phyloP scores from a whole-genome alignment of 2,113 vertebrate genomes.

The Odobenus rosmarus region DNA sequence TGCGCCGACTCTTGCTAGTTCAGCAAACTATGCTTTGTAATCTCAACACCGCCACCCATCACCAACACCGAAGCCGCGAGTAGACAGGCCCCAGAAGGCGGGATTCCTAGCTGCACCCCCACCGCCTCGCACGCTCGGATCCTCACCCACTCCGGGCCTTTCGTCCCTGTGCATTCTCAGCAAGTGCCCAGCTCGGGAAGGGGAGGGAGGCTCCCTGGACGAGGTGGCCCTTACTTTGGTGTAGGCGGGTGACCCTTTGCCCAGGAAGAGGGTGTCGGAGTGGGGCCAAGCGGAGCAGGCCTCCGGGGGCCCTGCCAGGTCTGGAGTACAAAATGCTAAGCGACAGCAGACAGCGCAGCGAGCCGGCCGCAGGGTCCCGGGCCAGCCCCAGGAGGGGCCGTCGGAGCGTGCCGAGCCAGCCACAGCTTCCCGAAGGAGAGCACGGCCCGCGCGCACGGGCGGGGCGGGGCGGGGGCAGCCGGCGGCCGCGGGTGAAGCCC shows the following conservation, averaged over 20 bases:
- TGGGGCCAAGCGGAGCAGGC: neutral
- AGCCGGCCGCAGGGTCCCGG: neutral
- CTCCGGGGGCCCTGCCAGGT: neutral
- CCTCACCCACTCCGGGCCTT: neutral
- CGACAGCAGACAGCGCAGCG: neutral
- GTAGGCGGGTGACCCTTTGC: neutral
- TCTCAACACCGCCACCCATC: too few species aligned
- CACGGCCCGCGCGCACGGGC: neutral
- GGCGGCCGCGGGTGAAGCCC: neutral
- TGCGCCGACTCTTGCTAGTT: neutral
- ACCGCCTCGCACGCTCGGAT: neutral
- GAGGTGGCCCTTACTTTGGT: neutral
- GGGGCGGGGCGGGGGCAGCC: neutral
- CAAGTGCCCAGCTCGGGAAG: neutral
- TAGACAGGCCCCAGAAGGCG: neutral
- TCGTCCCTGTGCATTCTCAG: neutral
- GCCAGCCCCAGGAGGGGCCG: accelerated
- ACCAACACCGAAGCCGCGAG: neutral
- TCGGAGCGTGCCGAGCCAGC: neutral
- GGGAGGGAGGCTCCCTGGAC: neutral
- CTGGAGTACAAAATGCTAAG: neutral
- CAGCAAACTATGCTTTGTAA: neutral
- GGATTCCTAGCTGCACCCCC: neutral
- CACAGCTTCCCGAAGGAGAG: neutral
- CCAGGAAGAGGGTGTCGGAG: neutral